Base-by-base conservation (phyloP, 2,113 vertebrate species). In the Sinosuthora webbiana region DNA sequence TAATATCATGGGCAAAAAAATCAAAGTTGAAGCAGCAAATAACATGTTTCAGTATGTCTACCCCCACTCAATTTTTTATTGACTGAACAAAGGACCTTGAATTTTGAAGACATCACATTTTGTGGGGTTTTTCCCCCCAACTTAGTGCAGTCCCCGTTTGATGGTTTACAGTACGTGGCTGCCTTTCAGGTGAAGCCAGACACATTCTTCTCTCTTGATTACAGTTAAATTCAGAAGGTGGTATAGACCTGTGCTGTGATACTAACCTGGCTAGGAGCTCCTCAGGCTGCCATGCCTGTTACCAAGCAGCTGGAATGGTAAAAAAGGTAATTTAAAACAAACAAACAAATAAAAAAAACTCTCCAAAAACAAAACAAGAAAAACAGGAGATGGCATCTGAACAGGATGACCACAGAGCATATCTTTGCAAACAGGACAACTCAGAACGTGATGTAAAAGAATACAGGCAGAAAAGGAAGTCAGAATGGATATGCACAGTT, bases 51-150 rank as follows among this genome's bases (percentile, higher is more conserved):
- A 86, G 31, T 31, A 57, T 44, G 13, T n/a, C 59, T 67, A 25
- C 2, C 56, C 12, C 9, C 18, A 67, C 77, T 20, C 45, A 63
- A 20, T 49, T n/a, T 63, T 67, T 79, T 83, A 53, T 27, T 62
- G 28, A 39, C 37, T 56, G 21, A 47, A 5, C 25, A 75, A 73
- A 88, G 33, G 12, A 59, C 31, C 16, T 42, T 17, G 7, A 80
- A 59, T 81, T 64, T 35, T 77, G 17, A 64, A 15, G 19, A 4
- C 19, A 69, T 64, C 20, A 28, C 10, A 23, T 56, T 44, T 59
- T 41, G 53, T 35, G 10, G 4, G 9, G 11, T 39, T 42, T 31
- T 41, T 3, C 0, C 3, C 1, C 27, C 21, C 17, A 28, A 5
- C 5, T 60, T 55, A 42, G 57, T 60, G 37, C 31, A 52, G 39